These are phyloP conservation scores for Lynx canadensis DNA, from an alignment of 2,113 vertebrate species.

Conservation along the genomic window DNA sequence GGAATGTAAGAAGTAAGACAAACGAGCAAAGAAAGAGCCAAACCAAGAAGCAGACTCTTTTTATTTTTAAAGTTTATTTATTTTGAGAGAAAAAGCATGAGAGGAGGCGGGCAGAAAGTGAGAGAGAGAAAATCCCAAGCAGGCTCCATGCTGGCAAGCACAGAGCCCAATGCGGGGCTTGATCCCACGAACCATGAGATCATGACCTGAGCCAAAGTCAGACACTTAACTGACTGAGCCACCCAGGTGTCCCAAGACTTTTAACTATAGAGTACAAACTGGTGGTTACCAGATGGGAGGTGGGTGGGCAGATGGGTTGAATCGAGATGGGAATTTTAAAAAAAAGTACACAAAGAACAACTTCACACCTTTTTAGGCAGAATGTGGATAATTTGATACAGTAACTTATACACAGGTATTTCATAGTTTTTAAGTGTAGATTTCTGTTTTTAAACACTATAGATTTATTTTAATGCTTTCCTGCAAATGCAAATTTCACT, in stretches of 20 bases:
- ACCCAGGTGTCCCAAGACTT: not conserved
- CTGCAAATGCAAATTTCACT: not conserved
- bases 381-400: not conserved
- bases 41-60: not conserved
- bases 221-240: too few relatives aligned
- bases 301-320: not conserved
- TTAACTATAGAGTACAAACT: not conserved
- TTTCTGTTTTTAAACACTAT: not conserved
- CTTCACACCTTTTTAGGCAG: not conserved
- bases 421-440: not conserved
- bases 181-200: too few relatives aligned
- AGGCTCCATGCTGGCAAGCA: too few relatives aligned
- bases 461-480: slow-evolving; percentile 18
- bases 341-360: not conserved
- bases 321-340: not conserved
- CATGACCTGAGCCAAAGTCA: too few relatives aligned
- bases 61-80: too few relatives aligned
- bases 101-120: too few relatives aligned
- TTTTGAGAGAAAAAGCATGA: too few relatives aligned
- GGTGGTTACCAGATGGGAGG: not conserved
- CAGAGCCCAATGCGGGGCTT: too few relatives aligned
- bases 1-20: not conserved
- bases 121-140: too few relatives aligned
- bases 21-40: not conserved
- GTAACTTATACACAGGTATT: not conserved